A percentile compares a stretch with the other conserved stretches of the same genome.
These are phyloP conservation scores for Psophia crepitans DNA, from an alignment of 2,113 vertebrate genomes.

Conservation along the genomic window DNA sequence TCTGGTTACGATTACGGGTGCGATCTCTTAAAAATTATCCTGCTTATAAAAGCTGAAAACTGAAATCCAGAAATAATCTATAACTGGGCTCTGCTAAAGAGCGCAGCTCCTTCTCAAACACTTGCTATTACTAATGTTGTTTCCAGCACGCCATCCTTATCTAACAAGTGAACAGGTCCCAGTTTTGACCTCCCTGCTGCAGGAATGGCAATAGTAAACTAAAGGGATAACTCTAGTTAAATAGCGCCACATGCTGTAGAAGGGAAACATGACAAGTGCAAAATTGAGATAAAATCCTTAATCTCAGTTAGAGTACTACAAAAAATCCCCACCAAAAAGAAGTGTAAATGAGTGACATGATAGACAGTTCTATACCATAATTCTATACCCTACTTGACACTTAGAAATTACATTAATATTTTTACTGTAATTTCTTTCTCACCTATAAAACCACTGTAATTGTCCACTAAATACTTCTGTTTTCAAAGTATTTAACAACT, in stretches of 20 bases:
- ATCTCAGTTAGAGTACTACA: neutral
- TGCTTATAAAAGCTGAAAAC: neutral
- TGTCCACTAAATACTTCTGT: neutral
- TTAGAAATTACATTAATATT: neutral
- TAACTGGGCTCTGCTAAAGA: neutral
- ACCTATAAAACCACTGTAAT: neutral
- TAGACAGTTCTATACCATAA: neutral
- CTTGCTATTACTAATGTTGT: neutral
- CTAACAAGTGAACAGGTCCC: neutral
- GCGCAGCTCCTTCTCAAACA: neutral
- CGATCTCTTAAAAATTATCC: neutral
- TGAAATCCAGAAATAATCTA: neutral
- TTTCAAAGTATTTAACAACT: neutral
- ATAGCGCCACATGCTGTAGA: neutral
- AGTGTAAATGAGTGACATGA: too few species aligned
- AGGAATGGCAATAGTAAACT: neutral
- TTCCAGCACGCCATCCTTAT: neutral
- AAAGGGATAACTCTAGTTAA: neutral
- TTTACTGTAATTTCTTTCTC: rapidly evolving
- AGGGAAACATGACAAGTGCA: neutral
- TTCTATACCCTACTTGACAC: neutral
- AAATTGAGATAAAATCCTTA: neutral
- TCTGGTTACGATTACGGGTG: neutral
- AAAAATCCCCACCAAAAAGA: rapidly evolving
- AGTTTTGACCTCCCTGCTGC: neutral